Evolutionary conservation across 2,888 invertebrate species (phyloP).

Genomic region (Metopia argyrocephala): DNA sequence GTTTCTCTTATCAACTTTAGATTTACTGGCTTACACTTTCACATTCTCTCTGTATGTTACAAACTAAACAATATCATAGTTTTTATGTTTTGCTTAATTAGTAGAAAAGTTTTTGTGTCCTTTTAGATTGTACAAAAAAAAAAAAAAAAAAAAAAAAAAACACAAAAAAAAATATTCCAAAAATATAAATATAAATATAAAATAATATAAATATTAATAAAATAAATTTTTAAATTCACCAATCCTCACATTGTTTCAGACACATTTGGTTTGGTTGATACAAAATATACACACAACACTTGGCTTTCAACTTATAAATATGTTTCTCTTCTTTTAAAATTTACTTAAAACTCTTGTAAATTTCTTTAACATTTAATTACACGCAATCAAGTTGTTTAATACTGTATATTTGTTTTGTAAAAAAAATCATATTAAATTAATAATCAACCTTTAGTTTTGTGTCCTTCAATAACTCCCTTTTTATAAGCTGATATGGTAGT

Average conservation of each 20-base stretch:
- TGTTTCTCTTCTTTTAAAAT: too few species aligned
- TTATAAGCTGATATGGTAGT: background rate
- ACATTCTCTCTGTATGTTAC: background rate
- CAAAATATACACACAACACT: background rate
- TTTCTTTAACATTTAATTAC: background rate
- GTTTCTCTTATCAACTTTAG: background rate
- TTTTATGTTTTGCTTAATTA: background rate
- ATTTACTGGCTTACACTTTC: background rate
- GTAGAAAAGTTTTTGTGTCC: conserved; percentile 7
- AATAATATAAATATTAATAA: too few species aligned
- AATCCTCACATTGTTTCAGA: background rate
- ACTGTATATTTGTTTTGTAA: background rate
- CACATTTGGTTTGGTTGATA: background rate
- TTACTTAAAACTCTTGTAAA: background rate
- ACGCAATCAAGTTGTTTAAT: background rate
- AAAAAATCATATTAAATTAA: background rate
- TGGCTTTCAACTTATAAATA: too few species aligned
- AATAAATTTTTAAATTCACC: too few species aligned
- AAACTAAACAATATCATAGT: background rate
- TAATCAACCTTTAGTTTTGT: background rate
- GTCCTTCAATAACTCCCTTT: background rate
- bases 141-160: too few species aligned
- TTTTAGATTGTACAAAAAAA: conserved; percentile 19
- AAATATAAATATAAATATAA: too few species aligned
- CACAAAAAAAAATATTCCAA: too few species aligned